Evolutionary conservation across 2,888 invertebrate genomes (phyloP), one percentile per base, ranked within the genome.

Genomic region (Cryptocephalus primarius): DNA sequence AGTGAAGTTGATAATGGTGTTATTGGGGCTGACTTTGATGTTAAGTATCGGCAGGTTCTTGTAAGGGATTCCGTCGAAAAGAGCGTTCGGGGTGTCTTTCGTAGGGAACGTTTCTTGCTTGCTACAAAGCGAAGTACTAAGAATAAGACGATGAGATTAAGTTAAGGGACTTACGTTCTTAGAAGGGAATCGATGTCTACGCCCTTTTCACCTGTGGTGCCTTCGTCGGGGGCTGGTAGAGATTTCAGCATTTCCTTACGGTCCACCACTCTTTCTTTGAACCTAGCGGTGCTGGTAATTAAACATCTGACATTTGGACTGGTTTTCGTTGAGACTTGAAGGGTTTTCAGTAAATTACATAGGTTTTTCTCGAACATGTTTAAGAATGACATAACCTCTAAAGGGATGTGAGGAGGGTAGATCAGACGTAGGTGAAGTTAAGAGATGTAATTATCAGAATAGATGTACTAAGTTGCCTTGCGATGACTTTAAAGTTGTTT

Each of bases 21-120:
- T 96, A 72, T 96, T 96, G 49, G 78, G 78, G 9, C 85, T 81
- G 0, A 88, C 85, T 61, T 83, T 77, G 41, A 96, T 82, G 67
- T 91, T 84, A 57, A 86, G 79, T 47, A 95, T 77, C 0, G 92
- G 92, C 43, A 95, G 63, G 42, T 91, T 82, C 64, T 82, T 80
- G 66, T 82, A 95, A 1, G 79, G 78, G 0, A 82, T 70, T 1
- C 90, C 91, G 64, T 86, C 77, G 60, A 89, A 88, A 3, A 90
- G 62, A 59, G 72, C 71, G 49, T 79, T 75, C 34, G 85, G 82
- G 0, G 91, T 88, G 44, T 80, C 76, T 47, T 74, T 71, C 62
- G 85, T 83, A 0, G 91, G 91, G 63, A 88, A 89, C 53, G 83
- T 67, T 51, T 80, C 77, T 44, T 75, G 74, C 63, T 79, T 79